These are phyloP conservation scores for Adelphocoris suturalis DNA, from an alignment of 2,888 invertebrate species.

Conservation along the genomic window DNA sequence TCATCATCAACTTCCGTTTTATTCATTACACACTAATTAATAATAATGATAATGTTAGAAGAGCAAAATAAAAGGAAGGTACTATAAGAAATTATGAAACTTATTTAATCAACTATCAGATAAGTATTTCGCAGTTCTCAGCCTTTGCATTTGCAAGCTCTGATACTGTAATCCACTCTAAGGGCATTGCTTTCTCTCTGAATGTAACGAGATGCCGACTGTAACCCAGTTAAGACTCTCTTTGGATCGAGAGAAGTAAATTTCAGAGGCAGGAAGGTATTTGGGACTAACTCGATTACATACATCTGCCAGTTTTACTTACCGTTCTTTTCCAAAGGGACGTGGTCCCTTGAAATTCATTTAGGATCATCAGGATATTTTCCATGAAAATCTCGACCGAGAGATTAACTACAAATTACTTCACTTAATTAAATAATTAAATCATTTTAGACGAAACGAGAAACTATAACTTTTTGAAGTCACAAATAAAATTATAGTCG, in stretches of 20 bases:
- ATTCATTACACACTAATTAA: too few species aligned
- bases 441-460: too few species aligned
- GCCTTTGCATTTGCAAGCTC: not conserved
- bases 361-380: not conserved
- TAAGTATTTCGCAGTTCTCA: too few species aligned
- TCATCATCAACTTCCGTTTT: too few species aligned
- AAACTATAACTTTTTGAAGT: too few species aligned
- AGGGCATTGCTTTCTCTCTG: not conserved
- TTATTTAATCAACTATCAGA: too few species aligned
- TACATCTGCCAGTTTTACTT: not conserved
- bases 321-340: not conserved
- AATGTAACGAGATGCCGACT: not conserved
- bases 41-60: not conserved
- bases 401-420: too few species aligned
- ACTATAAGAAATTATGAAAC: too few species aligned
- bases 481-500: too few species aligned
- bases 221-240: slow-evolving; percentile 9
- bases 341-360: not conserved
- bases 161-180: slow-evolving; percentile 2
- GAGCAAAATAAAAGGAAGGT: not conserved
- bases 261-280: not conserved
- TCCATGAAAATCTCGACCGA: too few species aligned
- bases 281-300: not conserved
- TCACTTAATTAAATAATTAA: too few species aligned
- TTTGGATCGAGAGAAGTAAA: not conserved